Evolutionary conservation across 2,797 vertebrate species (phyloP).

Genomic region (Moxostoma hubbsi): DNA sequence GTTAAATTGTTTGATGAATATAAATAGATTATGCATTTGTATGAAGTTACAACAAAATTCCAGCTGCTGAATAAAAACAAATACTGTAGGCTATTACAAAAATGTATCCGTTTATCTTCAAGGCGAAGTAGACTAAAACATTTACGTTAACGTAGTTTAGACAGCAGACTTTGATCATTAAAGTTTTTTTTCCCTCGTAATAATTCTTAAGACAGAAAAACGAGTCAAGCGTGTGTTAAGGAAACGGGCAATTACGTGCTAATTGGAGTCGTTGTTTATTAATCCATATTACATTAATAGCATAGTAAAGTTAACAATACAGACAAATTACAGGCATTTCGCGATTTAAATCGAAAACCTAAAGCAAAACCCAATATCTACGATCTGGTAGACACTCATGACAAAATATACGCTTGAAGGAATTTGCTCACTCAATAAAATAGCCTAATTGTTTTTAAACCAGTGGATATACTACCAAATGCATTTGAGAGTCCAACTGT

Average conservation of each 20-base stretch:
- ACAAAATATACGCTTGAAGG: background rate
- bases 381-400: background rate
- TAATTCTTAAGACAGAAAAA: background rate
- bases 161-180: too few species aligned
- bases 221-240: background rate
- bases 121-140: too few species aligned
- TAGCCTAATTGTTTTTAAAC: background rate
- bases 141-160: too few species aligned
- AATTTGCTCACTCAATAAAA: background rate
- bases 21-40: too few species aligned
- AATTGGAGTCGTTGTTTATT: conserved; percentile 1
- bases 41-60: too few species aligned
- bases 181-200: too few species aligned
- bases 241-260: background rate
- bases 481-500: background rate
- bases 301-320: background rate
- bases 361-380: background rate
- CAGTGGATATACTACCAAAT: background rate
- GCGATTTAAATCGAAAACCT: background rate
- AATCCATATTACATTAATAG: background rate
- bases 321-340: background rate
- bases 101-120: too few species aligned
- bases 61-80: too few species aligned
- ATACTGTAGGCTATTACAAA: too few species aligned
- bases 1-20: too few species aligned